phyloP scores from a whole-genome alignment of 2,113 vertebrate genomes.

The Enhydra lutris region DNA sequence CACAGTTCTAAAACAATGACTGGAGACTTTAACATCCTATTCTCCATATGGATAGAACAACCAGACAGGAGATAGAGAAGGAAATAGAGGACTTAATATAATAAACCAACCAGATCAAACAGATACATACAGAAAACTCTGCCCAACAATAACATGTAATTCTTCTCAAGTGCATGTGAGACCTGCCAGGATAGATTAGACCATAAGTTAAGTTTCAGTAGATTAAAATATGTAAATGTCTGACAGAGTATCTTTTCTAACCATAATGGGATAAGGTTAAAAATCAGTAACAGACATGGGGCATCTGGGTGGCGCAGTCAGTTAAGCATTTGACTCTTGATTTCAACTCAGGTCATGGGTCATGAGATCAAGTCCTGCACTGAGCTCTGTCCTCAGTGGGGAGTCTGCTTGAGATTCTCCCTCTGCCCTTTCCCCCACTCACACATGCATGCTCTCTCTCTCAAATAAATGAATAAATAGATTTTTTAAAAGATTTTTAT shows the following conservation, averaged over 20 bases:
- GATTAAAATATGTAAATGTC: background rate
- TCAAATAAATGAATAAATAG: background rate
- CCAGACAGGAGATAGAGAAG: background rate
- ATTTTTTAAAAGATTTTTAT: too few relatives aligned
- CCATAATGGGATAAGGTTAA: background rate
- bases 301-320: background rate
- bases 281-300: background rate
- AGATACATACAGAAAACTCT: background rate
- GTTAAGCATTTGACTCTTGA: background rate
- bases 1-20: background rate
- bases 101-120: background rate
- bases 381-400: background rate
- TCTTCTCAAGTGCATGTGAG: background rate
- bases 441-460: too few relatives aligned
- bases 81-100: background rate
- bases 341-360: background rate
- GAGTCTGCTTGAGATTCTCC: background rate
- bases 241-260: background rate
- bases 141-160: background rate
- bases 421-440: background rate
- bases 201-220: background rate
- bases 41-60: background rate
- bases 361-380: background rate
- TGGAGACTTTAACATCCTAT: background rate
- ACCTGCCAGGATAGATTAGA: background rate